Evolutionary conservation across 1,140 invertebrate species (phyloP).

Genomic region (Homarus americanus): DNA sequence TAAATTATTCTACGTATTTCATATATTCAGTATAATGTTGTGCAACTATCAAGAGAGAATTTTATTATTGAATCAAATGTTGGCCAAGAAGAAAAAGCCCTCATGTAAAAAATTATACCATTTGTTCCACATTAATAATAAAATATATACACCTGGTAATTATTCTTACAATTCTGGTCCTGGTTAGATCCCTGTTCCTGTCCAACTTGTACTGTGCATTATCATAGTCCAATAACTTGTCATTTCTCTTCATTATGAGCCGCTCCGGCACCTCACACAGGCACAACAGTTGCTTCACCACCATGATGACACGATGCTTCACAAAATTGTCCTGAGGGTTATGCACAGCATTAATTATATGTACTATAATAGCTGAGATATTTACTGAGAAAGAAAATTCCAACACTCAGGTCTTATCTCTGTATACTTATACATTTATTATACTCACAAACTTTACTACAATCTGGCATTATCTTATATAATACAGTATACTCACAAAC

Average conservation of each 20-base stretch:
- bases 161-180: constrained; percentile 47
- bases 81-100: no score
- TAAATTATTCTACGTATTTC: no score
- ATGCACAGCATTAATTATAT: neutral
- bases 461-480: no score
- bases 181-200: constrained; percentile 45
- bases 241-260: constrained; percentile 51
- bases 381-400: no score
- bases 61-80: no score
- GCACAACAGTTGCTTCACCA: constrained; percentile 30
- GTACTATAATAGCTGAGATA: no score
- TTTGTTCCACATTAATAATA: neutral
- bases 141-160: neutral
- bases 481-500: constrained; percentile 57
- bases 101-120: neutral
- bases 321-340: constrained; percentile 43
- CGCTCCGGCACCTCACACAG: constrained; percentile 61
- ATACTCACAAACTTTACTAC: no score
- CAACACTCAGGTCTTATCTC: no score
- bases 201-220: constrained; percentile 66
- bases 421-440: no score
- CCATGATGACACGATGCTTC: constrained; percentile 23
- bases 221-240: constrained; percentile 55
- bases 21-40: no score
- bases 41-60: no score